Conservation (phyloP, 2,797 vertebrate genomes). For the Phrynocephalus guinanensis region DNA sequence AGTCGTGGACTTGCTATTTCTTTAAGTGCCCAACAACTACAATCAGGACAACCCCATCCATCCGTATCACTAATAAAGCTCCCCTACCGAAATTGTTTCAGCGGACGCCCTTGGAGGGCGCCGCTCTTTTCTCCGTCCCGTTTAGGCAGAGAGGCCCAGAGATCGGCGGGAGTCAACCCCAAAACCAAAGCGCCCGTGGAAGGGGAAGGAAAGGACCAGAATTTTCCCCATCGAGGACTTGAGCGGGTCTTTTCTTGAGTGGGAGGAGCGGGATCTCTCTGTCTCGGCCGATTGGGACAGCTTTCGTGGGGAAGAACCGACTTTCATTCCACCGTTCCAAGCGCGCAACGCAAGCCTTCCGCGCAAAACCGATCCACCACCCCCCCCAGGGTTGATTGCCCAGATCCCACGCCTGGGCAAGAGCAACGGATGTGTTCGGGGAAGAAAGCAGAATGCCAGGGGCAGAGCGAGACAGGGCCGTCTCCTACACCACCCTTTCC, state of each 20-base stretch:
- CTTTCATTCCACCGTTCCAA: rapidly evolving
- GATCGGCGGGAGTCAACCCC: background rate
- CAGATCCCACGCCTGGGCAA: background rate
- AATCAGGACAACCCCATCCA: background rate
- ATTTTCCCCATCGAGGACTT: rapidly evolving
- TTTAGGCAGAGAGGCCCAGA: background rate
- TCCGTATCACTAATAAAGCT: too few species aligned
- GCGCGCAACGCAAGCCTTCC: background rate
- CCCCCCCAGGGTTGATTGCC: background rate
- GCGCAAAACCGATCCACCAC: too few species aligned
- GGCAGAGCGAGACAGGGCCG: background rate
- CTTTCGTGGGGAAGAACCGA: background rate
- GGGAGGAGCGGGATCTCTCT: background rate
- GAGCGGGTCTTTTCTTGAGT: background rate
- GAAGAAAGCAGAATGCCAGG: background rate
- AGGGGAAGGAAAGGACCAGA: too few species aligned
- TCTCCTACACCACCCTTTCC: background rate
- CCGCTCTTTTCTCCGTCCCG: background rate
- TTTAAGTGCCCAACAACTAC: too few species aligned
- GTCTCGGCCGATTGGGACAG: background rate
- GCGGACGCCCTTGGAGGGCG: too few species aligned
- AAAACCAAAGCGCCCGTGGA: background rate
- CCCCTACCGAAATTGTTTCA: too few species aligned
- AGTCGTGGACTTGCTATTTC: too few species aligned
- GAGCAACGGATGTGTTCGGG: background rate